Percentiles rank a stretch among this genome's conserved stretches.
phyloP scores from a whole-genome alignment of 2,113 vertebrate species.

The Centropus unirufus region DNA sequence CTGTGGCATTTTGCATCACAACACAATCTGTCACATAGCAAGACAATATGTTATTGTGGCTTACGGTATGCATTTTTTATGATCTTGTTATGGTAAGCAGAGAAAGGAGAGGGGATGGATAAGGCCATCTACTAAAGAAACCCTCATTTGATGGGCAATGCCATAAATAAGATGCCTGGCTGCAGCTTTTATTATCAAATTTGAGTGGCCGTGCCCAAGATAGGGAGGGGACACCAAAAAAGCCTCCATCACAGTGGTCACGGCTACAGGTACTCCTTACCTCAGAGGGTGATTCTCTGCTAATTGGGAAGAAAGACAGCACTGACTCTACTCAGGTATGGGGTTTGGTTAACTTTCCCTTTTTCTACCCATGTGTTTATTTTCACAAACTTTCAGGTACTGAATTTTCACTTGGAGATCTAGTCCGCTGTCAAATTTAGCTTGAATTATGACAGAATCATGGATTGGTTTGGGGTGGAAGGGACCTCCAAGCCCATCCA shows the following conservation, averaged over 20 bases:
- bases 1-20: neutral
- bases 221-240: neutral
- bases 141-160: neutral
- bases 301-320: neutral
- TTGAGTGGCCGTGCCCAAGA: neutral
- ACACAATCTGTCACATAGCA: neutral
- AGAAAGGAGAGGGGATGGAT: neutral
- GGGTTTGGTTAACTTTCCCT: neutral
- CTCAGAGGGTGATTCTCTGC: neutral
- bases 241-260: accelerated
- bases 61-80: neutral
- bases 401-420: neutral
- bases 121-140: neutral
- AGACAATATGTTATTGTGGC: accelerated
- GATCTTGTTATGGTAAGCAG: neutral
- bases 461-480: too few relatives aligned
- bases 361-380: neutral
- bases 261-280: accelerated
- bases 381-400: neutral
- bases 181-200: neutral
- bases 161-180: neutral
- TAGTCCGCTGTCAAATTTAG: neutral
- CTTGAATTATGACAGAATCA: neutral
- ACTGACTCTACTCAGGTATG: neutral
- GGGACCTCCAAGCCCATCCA: too few relatives aligned